phyloP scores from a whole-genome alignment of 2,888 invertebrate species.

The Diaprepes abbreviatus region DNA sequence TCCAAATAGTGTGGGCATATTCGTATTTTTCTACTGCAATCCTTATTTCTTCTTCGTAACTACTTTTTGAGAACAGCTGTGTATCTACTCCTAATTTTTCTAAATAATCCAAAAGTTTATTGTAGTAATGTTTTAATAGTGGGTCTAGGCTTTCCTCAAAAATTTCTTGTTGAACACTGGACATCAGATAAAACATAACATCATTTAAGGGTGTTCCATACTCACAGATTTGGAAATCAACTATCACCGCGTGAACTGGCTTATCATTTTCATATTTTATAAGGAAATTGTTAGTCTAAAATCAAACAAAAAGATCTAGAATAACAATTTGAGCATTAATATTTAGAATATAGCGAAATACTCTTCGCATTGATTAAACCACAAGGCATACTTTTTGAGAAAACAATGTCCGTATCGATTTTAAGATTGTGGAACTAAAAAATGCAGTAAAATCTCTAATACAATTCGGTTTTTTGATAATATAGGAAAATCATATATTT shows the following conservation, averaged over 20 bases:
- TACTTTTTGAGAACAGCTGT: constrained; percentile 1
- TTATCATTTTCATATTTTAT: constrained; percentile 63
- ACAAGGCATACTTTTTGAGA: background rate
- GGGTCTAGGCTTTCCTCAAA: constrained; percentile 18
- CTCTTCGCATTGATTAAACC: too few relatives aligned
- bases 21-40: constrained; percentile 23
- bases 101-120: constrained; percentile 10
- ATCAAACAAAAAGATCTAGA: background rate
- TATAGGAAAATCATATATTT: too few relatives aligned
- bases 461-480: too few relatives aligned
- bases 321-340: background rate
- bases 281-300: constrained; percentile 72
- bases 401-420: too few relatives aligned
- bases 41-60: constrained; percentile 34
- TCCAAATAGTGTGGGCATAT: constrained; percentile 38
- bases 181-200: constrained; percentile 38
- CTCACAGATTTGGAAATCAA: constrained; percentile 72
- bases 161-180: constrained; percentile 20
- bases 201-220: constrained; percentile 65
- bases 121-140: constrained; percentile 36
- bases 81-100: constrained; percentile 22
- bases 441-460: too few relatives aligned
- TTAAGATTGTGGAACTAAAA: too few relatives aligned
- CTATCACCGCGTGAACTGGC: constrained; percentile 64
- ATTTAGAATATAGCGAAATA: constrained; percentile 8